Evolutionary conservation across 2,888 invertebrate genomes (phyloP), one percentile per base, ranked within the genome.

Genomic region (Nudaria mundana): DNA sequence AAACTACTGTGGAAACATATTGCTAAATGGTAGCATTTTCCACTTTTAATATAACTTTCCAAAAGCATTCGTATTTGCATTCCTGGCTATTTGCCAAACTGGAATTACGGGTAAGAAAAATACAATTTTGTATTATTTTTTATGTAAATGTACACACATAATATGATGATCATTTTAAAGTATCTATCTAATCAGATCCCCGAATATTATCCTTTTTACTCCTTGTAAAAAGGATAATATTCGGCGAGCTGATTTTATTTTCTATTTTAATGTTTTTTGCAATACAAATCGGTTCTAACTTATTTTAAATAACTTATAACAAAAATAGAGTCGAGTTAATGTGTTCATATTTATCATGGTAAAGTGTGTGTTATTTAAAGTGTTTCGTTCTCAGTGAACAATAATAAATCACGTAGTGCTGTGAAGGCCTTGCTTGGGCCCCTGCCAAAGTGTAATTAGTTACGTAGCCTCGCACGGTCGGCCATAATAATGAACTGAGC

Each of bases 371-470:
- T 72, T 76, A 76, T 79, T 75, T 76, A 71, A 78, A 80, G 73
- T 79, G 77, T 79, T 77, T 73, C 76, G 62, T 71, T 76, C 66
- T 63, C 68, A 56, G 62, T 75, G 75, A 76, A 75, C 71, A 75
- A 74, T 72, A 76, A 81, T 85, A 84, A 85, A 85, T 85, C 81
- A 81, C 71, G 71, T 62, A 61, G 65, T 64, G 61, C 71, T 70
- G 70, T 52, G 54, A 57, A 68, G 74, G 70, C 71, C 54, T 67
- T 65, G 59, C 65, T 78, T 84, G 84, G 85, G 71, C 46, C 59
- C 65, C 65, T 71, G 85, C 85, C 84, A 84, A 81, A 81, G 67
- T 66, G 76, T 85, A 84, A 86, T 84, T 85, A 86, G 80, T 78
- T 72, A 69, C 66, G 65, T 65, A 70, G 72, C 70, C 76, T 67